Evolutionary conservation across 2,797 vertebrate species (phyloP), one percentile per base, ranked within the genome.

Genomic region (Phataginus tricuspis): DNA sequence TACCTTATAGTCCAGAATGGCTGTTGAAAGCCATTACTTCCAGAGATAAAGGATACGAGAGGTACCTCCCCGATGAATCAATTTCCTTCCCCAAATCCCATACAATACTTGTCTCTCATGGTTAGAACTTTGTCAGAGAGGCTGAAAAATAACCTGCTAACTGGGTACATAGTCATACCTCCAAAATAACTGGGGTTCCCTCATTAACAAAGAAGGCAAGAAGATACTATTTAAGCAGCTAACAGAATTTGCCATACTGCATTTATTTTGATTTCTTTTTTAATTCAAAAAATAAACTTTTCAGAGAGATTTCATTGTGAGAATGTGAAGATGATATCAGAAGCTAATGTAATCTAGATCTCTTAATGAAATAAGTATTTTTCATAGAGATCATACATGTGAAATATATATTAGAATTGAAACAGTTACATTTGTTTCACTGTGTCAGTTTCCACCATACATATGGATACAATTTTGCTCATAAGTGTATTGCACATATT

Each of bases 11-110:
- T 74, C 79, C 51, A 89, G 72, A 51, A 82, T 5, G 7, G 18
- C 31, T 71, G 57, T 16, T 90, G 79, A 94, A 84, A 92, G 64
- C 79, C 18, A 64, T 95, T 27, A 42, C 34, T 86, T 83, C 21
- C 55, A 77, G 27, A 51, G 82, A 79, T 59, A 82, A 84, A 71
- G 25, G 75, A 89, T 57, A 29, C 71, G 53, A 84, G 39, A 71
- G 9, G n/a, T 29, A 61, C 4, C 16, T 57, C 29, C 57, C n/a
- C 77, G 21, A 7, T 49, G 34, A 23, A 74, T 93, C 37, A 59
- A 27, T 45, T 45, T 10, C 57, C 51, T 68, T 42, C 25, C 16
- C 18, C 18, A 93, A 82, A 49, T 51, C 14, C 42, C 2, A 39
- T 25, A 29, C 13, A 85, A 95, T 6, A 74, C 9, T 53, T 93